phyloP scores from a whole-genome alignment of 2,113 vertebrate species.

The Alouatta palliata region DNA sequence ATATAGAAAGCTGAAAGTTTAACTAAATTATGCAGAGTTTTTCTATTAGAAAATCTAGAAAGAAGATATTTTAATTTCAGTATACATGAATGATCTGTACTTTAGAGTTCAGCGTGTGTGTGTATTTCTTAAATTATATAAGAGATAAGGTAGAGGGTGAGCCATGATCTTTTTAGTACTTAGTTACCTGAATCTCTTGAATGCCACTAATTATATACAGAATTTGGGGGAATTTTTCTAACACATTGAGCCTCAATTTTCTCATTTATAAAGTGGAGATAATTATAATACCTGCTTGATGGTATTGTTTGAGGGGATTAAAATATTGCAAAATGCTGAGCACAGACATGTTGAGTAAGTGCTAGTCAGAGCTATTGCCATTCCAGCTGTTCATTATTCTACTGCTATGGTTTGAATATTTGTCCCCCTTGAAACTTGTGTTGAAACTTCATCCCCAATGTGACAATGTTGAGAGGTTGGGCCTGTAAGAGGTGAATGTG shows the following conservation, averaged over 20 bases:
- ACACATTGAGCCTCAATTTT: background rate
- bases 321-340: background rate
- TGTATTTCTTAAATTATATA: background rate
- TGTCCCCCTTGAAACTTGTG: background rate
- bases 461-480: background rate
- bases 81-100: background rate
- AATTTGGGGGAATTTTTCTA: slow-evolving; percentile 16
- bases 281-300: background rate
- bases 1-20: background rate
- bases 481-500: background rate
- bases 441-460: background rate
- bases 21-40: background rate
- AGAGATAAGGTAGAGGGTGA: background rate
- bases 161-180: background rate
- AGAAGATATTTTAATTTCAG: background rate
- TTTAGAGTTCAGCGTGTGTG: background rate
- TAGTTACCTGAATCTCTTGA: background rate
- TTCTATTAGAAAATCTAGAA: background rate
- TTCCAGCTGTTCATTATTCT: background rate
- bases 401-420: background rate
- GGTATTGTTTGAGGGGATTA: background rate
- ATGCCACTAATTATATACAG: background rate
- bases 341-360: background rate
- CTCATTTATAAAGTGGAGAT: background rate
- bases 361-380: background rate